phyloP scores from a whole-genome alignment of 2,797 vertebrate genomes.

The Cynopterus sphinx region DNA sequence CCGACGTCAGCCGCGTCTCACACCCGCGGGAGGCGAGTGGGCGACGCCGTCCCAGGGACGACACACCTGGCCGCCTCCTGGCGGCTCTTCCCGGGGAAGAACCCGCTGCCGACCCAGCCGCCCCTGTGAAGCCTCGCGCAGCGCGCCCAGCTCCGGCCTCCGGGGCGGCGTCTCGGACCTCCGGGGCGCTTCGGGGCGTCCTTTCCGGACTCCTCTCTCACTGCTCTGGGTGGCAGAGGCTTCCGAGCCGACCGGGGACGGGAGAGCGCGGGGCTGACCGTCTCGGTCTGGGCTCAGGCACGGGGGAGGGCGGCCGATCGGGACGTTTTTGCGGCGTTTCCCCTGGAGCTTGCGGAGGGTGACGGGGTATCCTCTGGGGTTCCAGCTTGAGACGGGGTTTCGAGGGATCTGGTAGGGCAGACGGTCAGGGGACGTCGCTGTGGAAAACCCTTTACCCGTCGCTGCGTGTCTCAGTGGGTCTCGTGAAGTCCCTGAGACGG shows the following conservation, averaged over 20 bases:
- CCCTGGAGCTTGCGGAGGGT: too few relatives aligned
- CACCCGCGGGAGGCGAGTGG: not conserved
- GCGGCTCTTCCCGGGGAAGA: too few relatives aligned
- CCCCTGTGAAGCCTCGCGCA: not conserved
- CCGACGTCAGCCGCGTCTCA: not conserved
- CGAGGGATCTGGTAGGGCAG: not conserved
- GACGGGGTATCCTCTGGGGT: too few relatives aligned
- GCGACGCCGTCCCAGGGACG: not conserved
- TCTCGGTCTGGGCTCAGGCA: too few relatives aligned
- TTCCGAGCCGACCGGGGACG: too few relatives aligned
- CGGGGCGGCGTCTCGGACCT: not conserved
- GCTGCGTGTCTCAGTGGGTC: not conserved
- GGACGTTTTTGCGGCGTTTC: accelerated
- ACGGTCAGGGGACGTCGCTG: not conserved
- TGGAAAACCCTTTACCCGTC: not conserved
- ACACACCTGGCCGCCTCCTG: not conserved
- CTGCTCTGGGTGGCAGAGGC: too few relatives aligned
- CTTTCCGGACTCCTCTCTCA: too few relatives aligned
- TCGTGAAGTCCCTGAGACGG: not conserved
- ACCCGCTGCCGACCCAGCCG: too few relatives aligned
- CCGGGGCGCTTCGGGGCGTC: not conserved
- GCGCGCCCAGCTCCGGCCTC: not conserved
- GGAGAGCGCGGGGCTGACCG: too few relatives aligned
- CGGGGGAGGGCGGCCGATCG: too few relatives aligned
- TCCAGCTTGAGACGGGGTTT: not conserved